Conservation (phyloP, 2,888 invertebrate species). For the Dendrolimus houi region DNA sequence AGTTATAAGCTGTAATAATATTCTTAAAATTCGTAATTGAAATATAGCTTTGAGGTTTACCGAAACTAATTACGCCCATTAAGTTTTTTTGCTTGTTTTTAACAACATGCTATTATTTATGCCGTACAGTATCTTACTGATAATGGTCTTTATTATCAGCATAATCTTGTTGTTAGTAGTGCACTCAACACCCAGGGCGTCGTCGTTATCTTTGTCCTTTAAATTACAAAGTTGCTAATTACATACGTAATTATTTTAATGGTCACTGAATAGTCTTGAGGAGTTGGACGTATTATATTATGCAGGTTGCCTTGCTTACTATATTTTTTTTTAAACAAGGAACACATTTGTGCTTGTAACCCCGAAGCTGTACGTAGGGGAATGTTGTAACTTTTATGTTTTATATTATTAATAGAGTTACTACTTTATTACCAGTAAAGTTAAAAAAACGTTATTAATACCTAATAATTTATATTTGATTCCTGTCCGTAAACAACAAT, state of each 20-base stretch:
- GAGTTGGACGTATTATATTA: too few relatives aligned
- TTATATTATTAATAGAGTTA: too few relatives aligned
- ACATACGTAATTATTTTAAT: slow-evolving; percentile 33
- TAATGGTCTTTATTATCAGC: slow-evolving; percentile 9
- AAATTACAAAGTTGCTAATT: slow-evolving; percentile 26
- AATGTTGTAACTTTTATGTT: too few relatives aligned
- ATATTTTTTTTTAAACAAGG: too few relatives aligned
- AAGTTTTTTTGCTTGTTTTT: slow-evolving; percentile 4
- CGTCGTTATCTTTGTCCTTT: background rate
- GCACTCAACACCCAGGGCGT: slow-evolving; percentile 3
- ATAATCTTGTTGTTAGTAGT: slow-evolving; percentile 11
- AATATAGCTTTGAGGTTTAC: background rate
- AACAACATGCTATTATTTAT: slow-evolving; percentile 11
- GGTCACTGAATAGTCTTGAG: slow-evolving; percentile 20
- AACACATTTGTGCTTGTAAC: too few relatives aligned
- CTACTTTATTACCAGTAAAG: too few relatives aligned
- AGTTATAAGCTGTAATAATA: background rate
- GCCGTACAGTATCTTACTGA: slow-evolving; percentile 10
- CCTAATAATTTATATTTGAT: too few relatives aligned
- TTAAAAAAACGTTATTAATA: too few relatives aligned
- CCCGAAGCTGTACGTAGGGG: too few relatives aligned
- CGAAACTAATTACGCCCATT: background rate
- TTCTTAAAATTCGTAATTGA: background rate
- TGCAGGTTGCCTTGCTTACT: too few relatives aligned
- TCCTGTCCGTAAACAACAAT: too few relatives aligned